Percentiles rank a stretch among this genome's conserved stretches.
Conservation (phyloP, 2,888 invertebrate genomes). For the Margaritifera margaritifera region DNA sequence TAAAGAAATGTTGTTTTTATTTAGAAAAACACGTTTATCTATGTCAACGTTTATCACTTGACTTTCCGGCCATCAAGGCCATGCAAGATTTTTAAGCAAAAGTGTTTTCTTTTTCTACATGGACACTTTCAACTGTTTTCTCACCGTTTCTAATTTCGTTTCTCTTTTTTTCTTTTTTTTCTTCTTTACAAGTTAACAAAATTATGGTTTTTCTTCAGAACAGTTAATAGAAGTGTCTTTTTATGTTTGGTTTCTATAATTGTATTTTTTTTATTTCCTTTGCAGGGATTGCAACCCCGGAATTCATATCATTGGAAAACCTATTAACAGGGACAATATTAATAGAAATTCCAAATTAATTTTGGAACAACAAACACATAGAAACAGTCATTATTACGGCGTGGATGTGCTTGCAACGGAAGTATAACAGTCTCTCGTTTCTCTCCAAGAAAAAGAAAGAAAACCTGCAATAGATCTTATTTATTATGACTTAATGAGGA, state of each 20-base stretch:
- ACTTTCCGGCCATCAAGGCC: neutral
- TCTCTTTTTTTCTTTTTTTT: no score
- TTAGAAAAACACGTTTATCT: neutral
- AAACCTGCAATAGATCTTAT: slow-evolving; percentile 43
- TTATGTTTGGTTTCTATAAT: slow-evolving; percentile 6
- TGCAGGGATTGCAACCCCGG: slow-evolving; percentile 44
- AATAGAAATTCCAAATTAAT: slow-evolving; percentile 51
- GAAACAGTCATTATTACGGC: slow-evolving; percentile 50
- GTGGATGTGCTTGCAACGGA: slow-evolving; percentile 59
- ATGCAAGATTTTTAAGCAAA: no score
- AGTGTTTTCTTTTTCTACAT: neutral
- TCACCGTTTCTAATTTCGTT: no score
- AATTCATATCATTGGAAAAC: slow-evolving; percentile 46
- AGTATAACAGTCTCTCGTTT: slow-evolving; percentile 44
- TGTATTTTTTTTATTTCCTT: slow-evolving; percentile 20
- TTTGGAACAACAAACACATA: slow-evolving; percentile 42
- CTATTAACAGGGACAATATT: slow-evolving; percentile 42
- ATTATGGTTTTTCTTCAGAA: slow-evolving; percentile 2
- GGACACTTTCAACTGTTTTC: neutral
- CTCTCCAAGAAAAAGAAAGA: slow-evolving; percentile 25
- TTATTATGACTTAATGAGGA: neutral
- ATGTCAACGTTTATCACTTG: neutral
- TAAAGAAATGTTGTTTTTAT: slow-evolving; percentile 2
- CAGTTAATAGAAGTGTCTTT: neutral
- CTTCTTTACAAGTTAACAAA: neutral